Evolutionary conservation across 1,140 invertebrate species (phyloP), one percentile per base, ranked within the genome.

Genomic region (Parasteatoda tepidariorum): DNA sequence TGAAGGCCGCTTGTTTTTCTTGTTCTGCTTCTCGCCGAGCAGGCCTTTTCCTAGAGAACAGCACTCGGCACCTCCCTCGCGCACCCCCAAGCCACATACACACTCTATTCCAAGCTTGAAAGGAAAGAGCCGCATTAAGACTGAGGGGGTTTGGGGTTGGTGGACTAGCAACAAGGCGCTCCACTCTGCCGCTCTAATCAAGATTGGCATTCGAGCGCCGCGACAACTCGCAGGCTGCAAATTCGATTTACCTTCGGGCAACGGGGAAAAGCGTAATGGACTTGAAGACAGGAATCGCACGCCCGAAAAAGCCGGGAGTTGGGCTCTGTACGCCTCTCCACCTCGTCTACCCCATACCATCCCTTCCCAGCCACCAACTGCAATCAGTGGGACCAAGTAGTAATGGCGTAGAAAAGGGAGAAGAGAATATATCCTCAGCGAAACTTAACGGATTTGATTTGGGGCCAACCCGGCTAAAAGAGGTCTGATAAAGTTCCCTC

Each of bases 391-490:
- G 66, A 83, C 68, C 55, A 22, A n/a, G 26, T 61, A 28, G 67
- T 70, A 71, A 82, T 71, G 78, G 78, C 22, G 78, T 11, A 28
- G 18, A 18, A 71, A 18, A 24, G 41, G 30, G 38, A 66, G 62
- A 31, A 26, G 57, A 48, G 38, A 48, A 48, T 48, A 48, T 33
- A 71, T 59, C 78, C 67, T 61, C 71, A 34, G 70, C 48, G 71
- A 83, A 83, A 83, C 81, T 83, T 73, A 74, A 83, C 70, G 81
- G 81, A 83, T 83, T 83, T 83, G 81, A 83, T 83, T 83, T 83
- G 71, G 75, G 67, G 62, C 57, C 22, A 54, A 30, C 22, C n/a
- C 22, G 78, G 78, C 33, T 59, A 70, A 82, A 62, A 70, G 61
- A 64, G 81, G 81, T 83, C 71, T 83, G 70, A 66, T 83, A 74